Evolutionary conservation across 1,140 invertebrate genomes (phyloP).

Genomic region (Notospermus geniculatus): DNA sequence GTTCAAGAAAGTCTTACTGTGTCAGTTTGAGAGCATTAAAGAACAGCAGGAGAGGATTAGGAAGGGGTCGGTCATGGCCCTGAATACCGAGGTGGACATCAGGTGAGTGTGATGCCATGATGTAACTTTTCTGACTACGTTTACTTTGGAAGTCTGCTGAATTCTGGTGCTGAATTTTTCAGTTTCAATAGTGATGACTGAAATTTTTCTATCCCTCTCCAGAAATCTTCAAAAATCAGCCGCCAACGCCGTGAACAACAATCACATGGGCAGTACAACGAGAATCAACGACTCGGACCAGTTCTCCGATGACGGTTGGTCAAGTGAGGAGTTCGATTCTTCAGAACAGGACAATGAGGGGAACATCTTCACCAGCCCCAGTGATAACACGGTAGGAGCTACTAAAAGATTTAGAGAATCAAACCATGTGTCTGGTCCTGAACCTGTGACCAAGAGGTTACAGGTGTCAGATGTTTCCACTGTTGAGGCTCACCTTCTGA

Average conservation of each 20-base stretch:
- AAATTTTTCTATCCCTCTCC: neutral
- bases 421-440: too few relatives aligned
- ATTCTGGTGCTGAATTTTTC: too few relatives aligned
- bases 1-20: conserved; percentile 85
- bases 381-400: too few relatives aligned
- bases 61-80: neutral
- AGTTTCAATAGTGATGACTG: too few relatives aligned
- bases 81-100: neutral
- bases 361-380: too few relatives aligned
- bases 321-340: conserved; percentile 53
- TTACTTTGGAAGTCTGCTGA: too few relatives aligned
- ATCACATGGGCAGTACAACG: conserved; percentile 63
- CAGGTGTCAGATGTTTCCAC: too few relatives aligned
- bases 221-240: conserved; percentile 63
- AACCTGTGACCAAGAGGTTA: too few relatives aligned
- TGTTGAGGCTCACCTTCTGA: too few relatives aligned
- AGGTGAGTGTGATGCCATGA: too few relatives aligned
- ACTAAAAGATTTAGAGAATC: too few relatives aligned
- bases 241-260: conserved; percentile 72
- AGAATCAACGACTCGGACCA: conserved; percentile 39
- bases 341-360: conserved; percentile 36
- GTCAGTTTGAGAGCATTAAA: conserved; percentile 86
- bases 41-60: conserved; percentile 3
- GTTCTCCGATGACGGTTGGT: conserved; percentile 52
- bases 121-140: too few relatives aligned